Evolutionary conservation across 2,888 invertebrate species (phyloP).

Genomic region (Drosophila seclusa): DNA sequence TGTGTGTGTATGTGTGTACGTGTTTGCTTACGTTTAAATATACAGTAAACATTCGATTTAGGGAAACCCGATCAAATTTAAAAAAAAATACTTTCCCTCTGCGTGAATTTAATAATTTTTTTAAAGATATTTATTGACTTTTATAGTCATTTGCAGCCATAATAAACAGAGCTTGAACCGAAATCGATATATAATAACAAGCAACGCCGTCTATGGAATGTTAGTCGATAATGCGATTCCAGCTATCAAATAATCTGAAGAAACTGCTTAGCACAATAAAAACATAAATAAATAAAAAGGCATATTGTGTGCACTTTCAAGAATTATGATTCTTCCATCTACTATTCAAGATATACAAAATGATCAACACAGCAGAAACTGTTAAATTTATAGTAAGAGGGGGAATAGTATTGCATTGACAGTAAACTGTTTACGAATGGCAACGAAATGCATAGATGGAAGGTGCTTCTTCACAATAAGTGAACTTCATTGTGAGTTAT

Average conservation of each 20-base stretch:
- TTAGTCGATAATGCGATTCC: conserved; percentile 15
- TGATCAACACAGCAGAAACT: neutral
- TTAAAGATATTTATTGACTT: neutral
- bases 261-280: neutral
- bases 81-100: neutral
- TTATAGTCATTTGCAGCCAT: neutral
- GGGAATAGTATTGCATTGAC: neutral
- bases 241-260: conserved; percentile 19
- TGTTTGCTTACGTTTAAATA: neutral
- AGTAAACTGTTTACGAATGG: conserved; percentile 1
- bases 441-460: neutral
- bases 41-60: neutral
- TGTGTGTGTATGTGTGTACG: conserved; percentile 10
- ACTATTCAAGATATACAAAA: neutral
- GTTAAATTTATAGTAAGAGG: neutral
- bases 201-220: conserved; percentile 12
- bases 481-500: neutral
- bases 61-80: neutral
- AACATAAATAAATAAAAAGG: neutral
- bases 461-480: neutral
- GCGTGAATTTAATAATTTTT: neutral
- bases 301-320: neutral
- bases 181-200: conserved; percentile 11
- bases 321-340: neutral
- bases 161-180: neutral